phyloP scores from a whole-genome alignment of 2,113 vertebrate genomes.

The Nycticryphes semicollaris region DNA sequence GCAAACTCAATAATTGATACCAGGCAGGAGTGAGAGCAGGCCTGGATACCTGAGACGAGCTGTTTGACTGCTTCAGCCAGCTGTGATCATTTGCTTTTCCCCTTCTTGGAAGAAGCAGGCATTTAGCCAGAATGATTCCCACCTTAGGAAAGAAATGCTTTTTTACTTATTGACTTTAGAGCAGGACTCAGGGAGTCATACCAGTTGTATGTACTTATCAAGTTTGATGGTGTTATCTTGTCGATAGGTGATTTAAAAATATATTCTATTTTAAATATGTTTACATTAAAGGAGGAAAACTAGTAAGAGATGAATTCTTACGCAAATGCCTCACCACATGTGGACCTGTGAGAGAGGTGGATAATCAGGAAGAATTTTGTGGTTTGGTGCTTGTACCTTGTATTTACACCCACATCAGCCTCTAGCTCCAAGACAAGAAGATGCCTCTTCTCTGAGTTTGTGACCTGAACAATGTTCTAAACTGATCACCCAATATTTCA shows the following conservation, averaged over 20 bases:
- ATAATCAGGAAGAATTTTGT: not conserved
- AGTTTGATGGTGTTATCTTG: not conserved
- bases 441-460: not conserved
- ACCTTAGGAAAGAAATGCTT: not conserved
- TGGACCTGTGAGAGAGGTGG: not conserved
- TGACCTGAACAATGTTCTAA: not conserved
- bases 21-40: constrained; percentile 8
- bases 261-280: not conserved
- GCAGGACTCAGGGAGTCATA: not conserved
- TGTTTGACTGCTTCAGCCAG: not conserved
- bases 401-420: not conserved
- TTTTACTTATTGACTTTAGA: not conserved
- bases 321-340: not conserved
- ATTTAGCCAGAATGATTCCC: not conserved
- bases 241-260: not conserved
- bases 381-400: not conserved
- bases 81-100: not conserved
- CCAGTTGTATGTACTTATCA: not conserved
- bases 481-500: not conserved
- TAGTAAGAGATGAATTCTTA: not conserved
- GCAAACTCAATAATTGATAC: constrained; percentile 77
- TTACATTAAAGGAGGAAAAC: not conserved
- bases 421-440: not conserved
- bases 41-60: constrained; percentile 72
- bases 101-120: not conserved